phyloP scores from a whole-genome alignment of 1,140 invertebrate species.

The Lutraria rhynchaena region DNA sequence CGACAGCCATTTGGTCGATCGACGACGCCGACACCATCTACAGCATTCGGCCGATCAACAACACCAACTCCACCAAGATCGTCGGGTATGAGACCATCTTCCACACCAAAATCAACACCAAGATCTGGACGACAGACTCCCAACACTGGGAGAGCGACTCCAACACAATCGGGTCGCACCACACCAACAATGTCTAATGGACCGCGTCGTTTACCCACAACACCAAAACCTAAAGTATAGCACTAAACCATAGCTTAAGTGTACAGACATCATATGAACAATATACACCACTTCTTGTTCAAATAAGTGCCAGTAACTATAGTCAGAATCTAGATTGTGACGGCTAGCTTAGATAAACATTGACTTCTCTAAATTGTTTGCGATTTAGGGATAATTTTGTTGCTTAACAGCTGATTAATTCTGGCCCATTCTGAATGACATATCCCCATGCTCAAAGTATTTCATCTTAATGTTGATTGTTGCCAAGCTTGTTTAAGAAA shows the following conservation, averaged over 20 bases:
- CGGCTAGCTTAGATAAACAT: not conserved
- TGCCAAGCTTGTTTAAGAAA: not conserved
- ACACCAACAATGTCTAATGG: constrained; percentile 58
- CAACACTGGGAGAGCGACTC: constrained; percentile 20
- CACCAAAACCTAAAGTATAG: constrained; percentile 58
- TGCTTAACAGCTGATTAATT: not conserved
- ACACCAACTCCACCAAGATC: constrained; percentile 22
- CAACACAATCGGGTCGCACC: constrained; percentile 43
- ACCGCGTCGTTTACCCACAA: constrained; percentile 49
- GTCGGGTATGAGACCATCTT: constrained; percentile 18
- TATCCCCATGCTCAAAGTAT: not conserved
- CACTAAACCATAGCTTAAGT: too few species aligned
- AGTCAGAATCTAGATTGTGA: not conserved
- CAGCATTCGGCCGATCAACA: constrained; percentile 34
- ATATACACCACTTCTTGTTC: not conserved
- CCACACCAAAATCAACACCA: constrained; percentile 54
- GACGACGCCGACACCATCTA: constrained; percentile 46
- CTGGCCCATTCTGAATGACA: not conserved
- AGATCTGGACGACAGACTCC: constrained; percentile 52
- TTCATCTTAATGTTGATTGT: not conserved
- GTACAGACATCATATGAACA: not conserved
- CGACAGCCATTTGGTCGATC: constrained; percentile 55
- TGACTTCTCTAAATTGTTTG: not conserved
- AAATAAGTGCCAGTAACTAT: constrained; percentile 8
- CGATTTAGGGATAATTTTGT: not conserved